Conservation (phyloP, 2,888 invertebrate species). For the Eilema depressum region DNA sequence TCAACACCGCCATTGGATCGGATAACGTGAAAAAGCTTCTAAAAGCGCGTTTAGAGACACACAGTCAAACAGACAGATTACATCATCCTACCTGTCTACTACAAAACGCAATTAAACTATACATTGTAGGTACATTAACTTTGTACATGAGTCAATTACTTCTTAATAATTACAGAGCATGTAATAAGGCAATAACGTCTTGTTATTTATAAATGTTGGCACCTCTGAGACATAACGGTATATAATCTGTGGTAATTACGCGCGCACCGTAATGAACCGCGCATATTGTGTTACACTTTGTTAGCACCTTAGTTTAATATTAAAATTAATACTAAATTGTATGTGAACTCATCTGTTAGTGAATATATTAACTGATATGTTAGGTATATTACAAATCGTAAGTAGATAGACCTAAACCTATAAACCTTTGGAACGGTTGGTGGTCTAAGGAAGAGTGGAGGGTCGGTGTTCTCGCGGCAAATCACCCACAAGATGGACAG, state of each 20-base stretch:
- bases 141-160: not conserved
- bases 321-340: conserved; percentile 13
- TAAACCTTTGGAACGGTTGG: too few species aligned
- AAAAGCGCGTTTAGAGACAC: too few species aligned
- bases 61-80: too few species aligned
- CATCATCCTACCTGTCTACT: not conserved
- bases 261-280: conserved; percentile 11
- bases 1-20: too few species aligned
- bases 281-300: conserved; percentile 14
- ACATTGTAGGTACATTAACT: not conserved
- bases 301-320: conserved; percentile 17
- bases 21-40: too few species aligned
- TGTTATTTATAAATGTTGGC: conserved; percentile 12
- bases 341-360: conserved; percentile 13
- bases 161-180: conserved; percentile 2
- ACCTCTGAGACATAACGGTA: conserved; percentile 11
- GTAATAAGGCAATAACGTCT: conserved; percentile 14
- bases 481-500: too few species aligned
- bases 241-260: conserved; percentile 18
- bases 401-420: too few species aligned
- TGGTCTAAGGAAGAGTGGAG: too few species aligned
- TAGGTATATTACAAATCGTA: too few species aligned
- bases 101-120: not conserved
- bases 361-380: conserved; percentile 20
- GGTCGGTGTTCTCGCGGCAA: too few species aligned